A percentile compares a stretch with the other conserved stretches of the same genome.
phyloP scores from a whole-genome alignment of 2,888 invertebrate species.

The Baccha elongata region DNA sequence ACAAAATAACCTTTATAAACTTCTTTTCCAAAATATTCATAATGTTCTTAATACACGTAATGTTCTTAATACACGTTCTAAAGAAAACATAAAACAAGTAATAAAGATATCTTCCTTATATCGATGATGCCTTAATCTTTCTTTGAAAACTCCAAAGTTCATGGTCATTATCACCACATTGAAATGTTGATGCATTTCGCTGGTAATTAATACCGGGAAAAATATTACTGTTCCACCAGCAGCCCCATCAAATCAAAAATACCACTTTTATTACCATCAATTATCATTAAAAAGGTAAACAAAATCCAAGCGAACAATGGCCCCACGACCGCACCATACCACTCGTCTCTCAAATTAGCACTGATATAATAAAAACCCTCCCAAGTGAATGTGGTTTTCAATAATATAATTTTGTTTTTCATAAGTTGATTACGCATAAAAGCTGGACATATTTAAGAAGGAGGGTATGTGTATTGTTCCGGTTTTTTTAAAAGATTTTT shows the following conservation, averaged over 20 bases:
- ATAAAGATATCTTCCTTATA: slow-evolving; percentile 4
- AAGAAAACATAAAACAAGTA: no score
- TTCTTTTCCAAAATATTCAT: no score
- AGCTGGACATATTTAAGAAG: no score
- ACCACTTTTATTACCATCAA: slow-evolving; percentile 60
- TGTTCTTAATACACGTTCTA: no score
- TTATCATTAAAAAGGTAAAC: slow-evolving; percentile 56
- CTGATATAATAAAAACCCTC: slow-evolving; percentile 30
- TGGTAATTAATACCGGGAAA: background rate
- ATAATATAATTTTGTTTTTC: slow-evolving; percentile 4
- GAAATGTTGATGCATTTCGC: background rate
- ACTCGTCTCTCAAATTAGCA: slow-evolving; percentile 35
- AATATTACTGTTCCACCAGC: slow-evolving; percentile 13
- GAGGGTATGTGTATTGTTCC: no score
- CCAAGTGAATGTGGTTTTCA: slow-evolving; percentile 16
- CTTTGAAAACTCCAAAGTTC: background rate
- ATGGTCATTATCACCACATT: slow-evolving; percentile 35
- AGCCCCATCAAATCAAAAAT: slow-evolving; percentile 37
- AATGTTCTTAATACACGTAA: no score
- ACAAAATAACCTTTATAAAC: no score
- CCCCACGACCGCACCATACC: slow-evolving; percentile 13
- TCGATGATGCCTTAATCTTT: background rate
- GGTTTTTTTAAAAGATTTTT: background rate
- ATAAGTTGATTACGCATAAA: no score
- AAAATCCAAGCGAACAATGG: slow-evolving; percentile 39